phyloP scores from a whole-genome alignment of 2,797 vertebrate genomes.

The Huso huso region DNA sequence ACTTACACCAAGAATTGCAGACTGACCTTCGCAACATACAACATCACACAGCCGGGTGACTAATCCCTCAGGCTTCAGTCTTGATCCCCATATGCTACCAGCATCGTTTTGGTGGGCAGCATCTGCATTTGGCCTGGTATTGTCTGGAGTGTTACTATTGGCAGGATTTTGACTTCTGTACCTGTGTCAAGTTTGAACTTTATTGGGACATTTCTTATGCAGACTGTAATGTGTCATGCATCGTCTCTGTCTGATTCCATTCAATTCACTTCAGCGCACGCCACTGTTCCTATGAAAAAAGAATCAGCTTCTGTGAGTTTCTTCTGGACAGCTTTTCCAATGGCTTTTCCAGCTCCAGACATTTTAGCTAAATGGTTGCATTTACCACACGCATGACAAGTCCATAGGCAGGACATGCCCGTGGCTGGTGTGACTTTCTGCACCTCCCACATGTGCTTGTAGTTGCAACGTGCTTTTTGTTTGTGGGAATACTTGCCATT shows the following conservation, averaged over 20 bases:
- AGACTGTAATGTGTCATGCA: constrained; percentile 7
- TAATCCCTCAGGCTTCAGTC: background rate
- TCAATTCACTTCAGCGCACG: too few species aligned
- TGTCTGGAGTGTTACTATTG: background rate
- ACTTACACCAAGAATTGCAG: constrained; percentile 2
- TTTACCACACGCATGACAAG: constrained; percentile 11
- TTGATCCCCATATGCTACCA: background rate
- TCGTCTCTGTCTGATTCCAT: background rate
- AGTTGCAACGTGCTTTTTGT: background rate
- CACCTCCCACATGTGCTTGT: background rate
- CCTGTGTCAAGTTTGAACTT: constrained; percentile 18
- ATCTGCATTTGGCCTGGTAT: background rate
- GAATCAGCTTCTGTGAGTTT: constrained; percentile 8
- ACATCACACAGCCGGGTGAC: background rate
- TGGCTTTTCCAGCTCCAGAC: background rate
- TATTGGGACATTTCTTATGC: background rate
- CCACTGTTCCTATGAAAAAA: constrained; percentile 7
- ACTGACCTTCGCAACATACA: background rate
- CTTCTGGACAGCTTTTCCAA: constrained; percentile 2
- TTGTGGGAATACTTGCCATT: too few species aligned
- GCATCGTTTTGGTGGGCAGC: background rate
- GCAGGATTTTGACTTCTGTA: constrained; percentile 15
- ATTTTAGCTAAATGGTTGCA: constrained; percentile 14
- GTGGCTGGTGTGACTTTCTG: constrained; percentile 9
- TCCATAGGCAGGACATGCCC: constrained; percentile 16